These are phyloP conservation scores for Rhynchophorus ferrugineus DNA, from an alignment of 1,140 invertebrate genomes.

Conservation along the genomic window DNA sequence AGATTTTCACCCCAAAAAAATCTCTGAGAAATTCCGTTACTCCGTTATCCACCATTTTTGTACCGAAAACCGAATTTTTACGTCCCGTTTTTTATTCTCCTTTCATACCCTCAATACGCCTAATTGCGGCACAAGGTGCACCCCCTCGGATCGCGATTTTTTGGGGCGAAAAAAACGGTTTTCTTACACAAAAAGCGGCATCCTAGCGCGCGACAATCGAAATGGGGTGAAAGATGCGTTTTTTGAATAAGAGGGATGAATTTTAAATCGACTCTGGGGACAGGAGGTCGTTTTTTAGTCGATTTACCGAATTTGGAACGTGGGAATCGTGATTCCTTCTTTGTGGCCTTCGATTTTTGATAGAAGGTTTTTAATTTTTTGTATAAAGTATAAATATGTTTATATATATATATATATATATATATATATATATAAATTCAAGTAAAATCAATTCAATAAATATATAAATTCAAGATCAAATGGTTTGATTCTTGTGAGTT, in stretches of 20 bases:
- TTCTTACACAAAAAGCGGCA: constrained; percentile 8
- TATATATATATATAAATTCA: not conserved
- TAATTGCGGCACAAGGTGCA: constrained; percentile 5
- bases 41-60: not conserved
- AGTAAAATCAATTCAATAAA: too few species aligned
- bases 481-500: too few species aligned
- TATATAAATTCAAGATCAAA: too few species aligned
- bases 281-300: not conserved
- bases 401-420: too few species aligned
- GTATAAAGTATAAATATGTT: not conserved
- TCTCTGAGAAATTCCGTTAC: constrained; percentile 27
- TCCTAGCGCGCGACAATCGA: constrained; percentile 33
- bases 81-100: constrained; percentile 13
- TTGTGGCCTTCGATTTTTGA: too few species aligned
- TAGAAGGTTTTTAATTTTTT: not conserved
- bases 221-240: constrained; percentile 11
- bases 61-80: constrained; percentile 3
- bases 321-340: too few species aligned
- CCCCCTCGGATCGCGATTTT: constrained; percentile 6
- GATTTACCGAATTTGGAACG: constrained; percentile 3
- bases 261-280: constrained; percentile 22
- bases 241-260: constrained; percentile 23
- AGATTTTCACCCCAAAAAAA: constrained; percentile 1
- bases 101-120: not conserved
- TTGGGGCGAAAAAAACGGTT: constrained; percentile 13